Evolutionary conservation across 2,797 vertebrate genomes (phyloP).

Genomic region (Gorsachius magnificus): DNA sequence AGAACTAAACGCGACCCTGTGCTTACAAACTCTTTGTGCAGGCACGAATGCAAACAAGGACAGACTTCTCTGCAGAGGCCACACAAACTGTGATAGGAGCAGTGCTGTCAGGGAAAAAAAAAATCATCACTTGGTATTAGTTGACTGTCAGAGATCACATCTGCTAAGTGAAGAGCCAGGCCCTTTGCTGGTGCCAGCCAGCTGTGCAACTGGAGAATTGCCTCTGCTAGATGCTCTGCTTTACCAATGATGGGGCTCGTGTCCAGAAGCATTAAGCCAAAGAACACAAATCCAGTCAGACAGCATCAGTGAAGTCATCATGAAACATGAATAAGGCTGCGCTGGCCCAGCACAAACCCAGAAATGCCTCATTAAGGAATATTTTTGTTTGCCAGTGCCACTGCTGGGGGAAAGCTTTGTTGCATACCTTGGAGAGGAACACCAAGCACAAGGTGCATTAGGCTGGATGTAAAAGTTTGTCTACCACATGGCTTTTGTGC

Average conservation of each 20-base stretch:
- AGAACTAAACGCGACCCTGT: background rate
- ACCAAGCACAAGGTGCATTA: background rate
- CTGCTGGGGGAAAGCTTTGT: background rate
- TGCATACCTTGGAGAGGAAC: background rate
- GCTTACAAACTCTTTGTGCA: background rate
- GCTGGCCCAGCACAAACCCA: background rate
- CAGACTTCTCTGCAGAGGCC: background rate
- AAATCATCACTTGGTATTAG: too few relatives aligned
- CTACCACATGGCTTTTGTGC: background rate
- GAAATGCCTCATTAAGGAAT: background rate
- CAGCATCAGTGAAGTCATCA: background rate
- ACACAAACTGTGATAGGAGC: background rate
- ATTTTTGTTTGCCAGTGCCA: background rate
- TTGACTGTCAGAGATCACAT: too few relatives aligned
- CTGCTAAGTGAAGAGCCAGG: background rate
- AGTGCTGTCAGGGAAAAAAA: background rate
- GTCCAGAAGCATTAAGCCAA: background rate
- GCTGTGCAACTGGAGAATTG: background rate
- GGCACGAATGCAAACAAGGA: background rate
- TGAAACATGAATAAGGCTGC: background rate
- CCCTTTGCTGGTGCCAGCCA: background rate
- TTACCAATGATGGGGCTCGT: background rate
- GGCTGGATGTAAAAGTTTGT: background rate
- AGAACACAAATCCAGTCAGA: background rate
- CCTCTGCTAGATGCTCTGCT: background rate